A percentile compares a stretch with the other conserved stretches of the same genome.
Evolutionary conservation across 1,140 invertebrate genomes (phyloP).

Genomic region (Drosophila tsacasi): DNA sequence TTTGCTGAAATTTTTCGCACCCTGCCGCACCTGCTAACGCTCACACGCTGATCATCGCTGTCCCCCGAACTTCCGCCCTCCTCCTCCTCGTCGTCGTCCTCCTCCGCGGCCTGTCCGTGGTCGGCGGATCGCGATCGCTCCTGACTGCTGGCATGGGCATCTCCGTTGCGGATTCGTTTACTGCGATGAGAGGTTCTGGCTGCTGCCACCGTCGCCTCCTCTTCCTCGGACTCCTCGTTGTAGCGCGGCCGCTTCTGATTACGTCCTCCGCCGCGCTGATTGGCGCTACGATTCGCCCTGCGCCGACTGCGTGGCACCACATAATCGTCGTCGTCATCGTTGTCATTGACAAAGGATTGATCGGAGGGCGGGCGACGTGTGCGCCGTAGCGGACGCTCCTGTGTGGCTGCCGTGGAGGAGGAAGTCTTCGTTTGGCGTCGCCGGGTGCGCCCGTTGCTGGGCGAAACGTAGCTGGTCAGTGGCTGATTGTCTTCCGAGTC

Average conservation of each 20-base stretch:
- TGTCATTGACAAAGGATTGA: constrained; percentile 58
- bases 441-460: constrained; percentile 55
- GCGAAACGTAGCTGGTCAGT: constrained; percentile 81
- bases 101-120: background rate
- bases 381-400: constrained; percentile 46
- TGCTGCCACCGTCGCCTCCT: constrained; percentile 86
- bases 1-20: constrained; percentile 93
- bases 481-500: constrained; percentile 86
- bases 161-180: constrained; percentile 56
- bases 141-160: constrained; percentile 54
- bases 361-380: constrained; percentile 55
- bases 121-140: constrained; percentile 26
- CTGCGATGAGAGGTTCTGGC: constrained; percentile 29
- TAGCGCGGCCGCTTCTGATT: constrained; percentile 87
- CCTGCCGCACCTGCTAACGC: constrained; percentile 93
- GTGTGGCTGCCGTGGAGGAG: constrained; percentile 37
- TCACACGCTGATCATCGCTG: constrained; percentile 86
- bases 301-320: constrained; percentile 52
- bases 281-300: constrained; percentile 32
- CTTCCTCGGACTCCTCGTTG: constrained; percentile 88
- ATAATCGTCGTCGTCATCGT: constrained; percentile 78
- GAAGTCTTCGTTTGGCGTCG: constrained; percentile 58
- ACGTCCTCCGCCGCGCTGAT: constrained; percentile 63
- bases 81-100: background rate
- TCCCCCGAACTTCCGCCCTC: constrained; percentile 65